Percentiles rank a stretch among this genome's conserved stretches.
Evolutionary conservation across 2,797 vertebrate genomes (phyloP).

Genomic region (Macroramphosus scolopax): DNA sequence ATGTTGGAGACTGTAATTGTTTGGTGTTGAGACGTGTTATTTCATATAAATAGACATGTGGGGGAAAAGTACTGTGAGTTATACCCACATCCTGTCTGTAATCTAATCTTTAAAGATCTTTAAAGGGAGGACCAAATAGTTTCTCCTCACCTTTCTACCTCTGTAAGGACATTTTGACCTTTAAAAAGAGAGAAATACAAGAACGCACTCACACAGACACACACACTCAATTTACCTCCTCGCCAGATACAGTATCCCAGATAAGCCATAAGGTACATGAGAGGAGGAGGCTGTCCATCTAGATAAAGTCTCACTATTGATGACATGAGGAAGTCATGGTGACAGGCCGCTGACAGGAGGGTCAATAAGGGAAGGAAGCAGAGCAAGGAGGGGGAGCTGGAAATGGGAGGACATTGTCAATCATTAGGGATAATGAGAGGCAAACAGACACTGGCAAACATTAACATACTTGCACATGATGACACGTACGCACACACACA

Average conservation of each 20-base stretch:
- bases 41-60: too few species aligned
- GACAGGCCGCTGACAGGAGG: conserved; percentile 66
- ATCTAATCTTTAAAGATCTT: conserved; percentile 2
- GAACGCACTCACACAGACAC: conserved; percentile 14
- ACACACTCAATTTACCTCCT: conserved; percentile 30
- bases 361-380: conserved; percentile 69
- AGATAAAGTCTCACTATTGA: conserved; percentile 72
- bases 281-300: conserved; percentile 46
- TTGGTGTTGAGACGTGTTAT: too few species aligned
- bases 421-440: conserved; percentile 63
- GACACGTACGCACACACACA: conserved; percentile 8
- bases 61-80: too few species aligned
- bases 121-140: background rate
- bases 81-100: conserved; percentile 19
- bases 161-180: conserved; percentile 25
- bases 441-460: conserved; percentile 29
- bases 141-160: conserved; percentile 17
- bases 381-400: conserved; percentile 19
- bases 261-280: conserved; percentile 56
- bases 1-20: too few species aligned
- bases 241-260: conserved; percentile 56
- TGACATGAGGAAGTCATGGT: conserved; percentile 61
- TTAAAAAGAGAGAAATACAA: conserved; percentile 37
- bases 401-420: conserved; percentile 64
- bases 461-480: conserved; percentile 23